Base-by-base conservation (phyloP, 2,113 vertebrate species). In the Cairina moschata region DNA sequence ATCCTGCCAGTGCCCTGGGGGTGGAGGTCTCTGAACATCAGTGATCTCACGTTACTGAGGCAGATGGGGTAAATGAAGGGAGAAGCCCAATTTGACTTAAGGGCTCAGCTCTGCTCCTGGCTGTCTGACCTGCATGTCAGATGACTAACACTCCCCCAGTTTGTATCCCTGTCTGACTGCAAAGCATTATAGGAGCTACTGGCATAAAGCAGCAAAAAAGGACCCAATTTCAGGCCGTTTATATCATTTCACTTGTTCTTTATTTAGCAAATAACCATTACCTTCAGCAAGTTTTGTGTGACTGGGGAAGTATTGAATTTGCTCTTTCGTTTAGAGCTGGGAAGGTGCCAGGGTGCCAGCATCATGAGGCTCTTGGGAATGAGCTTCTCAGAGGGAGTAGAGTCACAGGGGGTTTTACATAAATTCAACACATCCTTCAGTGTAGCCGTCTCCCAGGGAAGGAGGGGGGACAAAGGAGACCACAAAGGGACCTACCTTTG, bases 241-340 rank as follows among this genome's bases (percentile, higher is more conserved):
- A 68, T 89, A 65, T 92, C 8, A 65, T 93, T 95, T 92, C 20
- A 14, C 34, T 95, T 56, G 50, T 91, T 86, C 82, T 94, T 87
- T 96, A 92, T 92, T 84, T 89, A 93, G 84, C 83, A 94, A 94
- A 78, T 32, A 89, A 59, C 84, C 93, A 95, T 91, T 91, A 95
- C 91, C 80, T 84, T 92, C 93, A 89, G 94, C 77, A 76, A 92
- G 86, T 82, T 95, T 85, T 73, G 69, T 86, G 86, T 87, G 86
- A 95, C 86, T 83, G 76, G 75, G 83, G 72, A 93, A 69, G 89
- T 75, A 65, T 58, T 81, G 83, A 83, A 92, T 97, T 81, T 95
- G 71, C 88, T 86, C 77, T 86, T 78, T 68, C 1, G 1, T 55
- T 65, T 54, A 44, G 69, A 55, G 69, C 80, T 95, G 92, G 72